Conservation (phyloP, 2,113 vertebrate genomes). For the Protobothrops flavoviridis region DNA sequence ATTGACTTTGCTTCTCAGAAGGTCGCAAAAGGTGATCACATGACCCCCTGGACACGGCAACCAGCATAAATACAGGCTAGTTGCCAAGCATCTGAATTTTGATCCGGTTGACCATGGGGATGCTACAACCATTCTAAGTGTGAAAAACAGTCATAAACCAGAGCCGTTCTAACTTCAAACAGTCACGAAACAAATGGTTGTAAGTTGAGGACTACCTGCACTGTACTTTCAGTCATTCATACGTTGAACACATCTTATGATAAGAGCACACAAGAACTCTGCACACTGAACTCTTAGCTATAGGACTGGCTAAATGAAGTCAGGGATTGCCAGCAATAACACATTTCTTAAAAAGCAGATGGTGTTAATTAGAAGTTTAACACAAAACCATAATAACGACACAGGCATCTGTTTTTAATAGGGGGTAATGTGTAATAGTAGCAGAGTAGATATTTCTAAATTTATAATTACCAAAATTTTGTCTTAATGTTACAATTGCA, state of each 20-base stretch:
- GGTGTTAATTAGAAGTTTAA: background rate
- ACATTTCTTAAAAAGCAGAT: background rate
- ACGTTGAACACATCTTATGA: background rate
- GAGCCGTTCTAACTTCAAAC: background rate
- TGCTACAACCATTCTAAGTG: background rate
- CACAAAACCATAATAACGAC: background rate
- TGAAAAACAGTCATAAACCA: background rate
- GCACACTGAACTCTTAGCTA: background rate
- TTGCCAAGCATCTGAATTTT: background rate
- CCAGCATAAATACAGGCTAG: background rate
- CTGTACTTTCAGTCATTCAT: background rate
- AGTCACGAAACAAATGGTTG: background rate
- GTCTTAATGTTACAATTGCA: background rate
- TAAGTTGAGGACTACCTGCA: background rate
- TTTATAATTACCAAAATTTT: background rate
- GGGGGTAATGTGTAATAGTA: background rate
- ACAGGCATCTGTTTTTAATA: background rate
- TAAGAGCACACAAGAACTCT: background rate
- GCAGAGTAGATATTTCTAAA: background rate
- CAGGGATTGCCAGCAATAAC: background rate
- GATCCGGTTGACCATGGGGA: background rate
- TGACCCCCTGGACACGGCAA: background rate
- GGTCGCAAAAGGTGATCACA: background rate
- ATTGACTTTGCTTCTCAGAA: background rate
- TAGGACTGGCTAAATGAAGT: background rate